Percentiles rank a stretch among this genome's conserved stretches.
Conservation (phyloP, 2,797 vertebrate species). For the Argya squamiceps region DNA sequence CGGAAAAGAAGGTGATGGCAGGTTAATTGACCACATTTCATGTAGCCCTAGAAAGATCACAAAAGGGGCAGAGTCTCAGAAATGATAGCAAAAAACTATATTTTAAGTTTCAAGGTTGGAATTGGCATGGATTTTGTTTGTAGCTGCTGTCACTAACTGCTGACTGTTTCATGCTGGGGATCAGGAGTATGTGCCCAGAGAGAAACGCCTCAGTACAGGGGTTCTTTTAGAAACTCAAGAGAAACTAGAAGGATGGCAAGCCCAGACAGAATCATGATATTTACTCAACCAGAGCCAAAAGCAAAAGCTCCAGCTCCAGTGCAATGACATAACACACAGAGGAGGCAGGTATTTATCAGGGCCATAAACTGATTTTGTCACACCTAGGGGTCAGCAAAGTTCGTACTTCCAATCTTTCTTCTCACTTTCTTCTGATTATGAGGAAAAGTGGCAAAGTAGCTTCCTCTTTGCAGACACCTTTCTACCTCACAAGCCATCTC, state of each 20-base stretch:
- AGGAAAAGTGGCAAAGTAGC: neutral
- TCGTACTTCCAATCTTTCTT: neutral
- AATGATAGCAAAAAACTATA: neutral
- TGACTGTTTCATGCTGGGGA: neutral
- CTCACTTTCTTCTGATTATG: neutral
- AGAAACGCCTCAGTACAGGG: neutral
- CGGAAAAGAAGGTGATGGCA: constrained; percentile 35
- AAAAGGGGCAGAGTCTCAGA: constrained; percentile 2
- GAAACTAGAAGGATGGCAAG: neutral
- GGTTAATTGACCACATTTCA: constrained; percentile 53
- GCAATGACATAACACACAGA: neutral
- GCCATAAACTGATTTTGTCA: neutral
- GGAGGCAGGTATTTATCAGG: neutral
- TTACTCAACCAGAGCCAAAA: neutral
- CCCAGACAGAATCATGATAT: neutral
- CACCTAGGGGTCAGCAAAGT: neutral
- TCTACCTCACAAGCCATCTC: neutral
- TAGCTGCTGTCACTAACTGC: neutral
- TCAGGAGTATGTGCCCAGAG: neutral
- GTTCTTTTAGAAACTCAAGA: neutral
- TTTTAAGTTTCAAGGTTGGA: neutral
- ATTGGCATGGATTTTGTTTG: neutral
- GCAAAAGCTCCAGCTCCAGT: neutral
- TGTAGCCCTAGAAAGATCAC: constrained; percentile 5
- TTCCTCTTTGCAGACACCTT: neutral